Evolutionary conservation across 1,140 invertebrate genomes (phyloP), one percentile per base, ranked within the genome.

Genomic region (Brachionus plicatilis): DNA sequence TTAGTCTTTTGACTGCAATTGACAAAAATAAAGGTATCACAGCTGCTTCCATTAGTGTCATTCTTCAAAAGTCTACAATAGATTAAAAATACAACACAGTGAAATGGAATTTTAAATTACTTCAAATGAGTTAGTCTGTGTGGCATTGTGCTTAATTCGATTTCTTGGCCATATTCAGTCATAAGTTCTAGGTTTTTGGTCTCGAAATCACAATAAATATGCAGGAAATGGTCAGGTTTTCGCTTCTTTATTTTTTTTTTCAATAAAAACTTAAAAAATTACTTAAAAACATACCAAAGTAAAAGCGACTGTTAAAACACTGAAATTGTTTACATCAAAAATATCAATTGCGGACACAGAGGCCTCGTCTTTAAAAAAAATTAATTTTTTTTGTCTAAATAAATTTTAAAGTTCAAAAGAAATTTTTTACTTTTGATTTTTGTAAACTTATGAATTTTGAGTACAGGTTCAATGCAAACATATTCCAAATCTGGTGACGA

Each of bases 191-290:
- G 33, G 24, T 82, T 68, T 33, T 82, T 60, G 11, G 53, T 82
- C 41, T 82, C 79, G 43, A 82, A 82, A 82, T 82, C 79, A n/a
- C 53, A 65, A 27, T 65, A 82, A 37, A 82, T 37, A 12, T 68
- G 50, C 1, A 76, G 12, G 24, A 50, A 76, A 76, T 50, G 50
- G 24, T 76, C 72, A 12, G 72, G 72, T 76, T 76, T 76, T 14
- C 72, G 17, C 43, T 76, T 76, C 72, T 76, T 45, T 37, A 14
- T 24, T 33, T 33, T 43, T 53, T 43, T 80, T 24, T 6, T 37
- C 33, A 37, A 7, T 7, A 37, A 37, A 37, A 37, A 6, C 33
- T 37, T 37, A 37, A 5, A 7, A 17, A 14, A 70, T 41, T 6
- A 41, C 2, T 8, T 14, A 70, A 43, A 41, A 14, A 12, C 72